Conservation (phyloP, 2,797 vertebrate species). For the Hemitrygon akajei region DNA sequence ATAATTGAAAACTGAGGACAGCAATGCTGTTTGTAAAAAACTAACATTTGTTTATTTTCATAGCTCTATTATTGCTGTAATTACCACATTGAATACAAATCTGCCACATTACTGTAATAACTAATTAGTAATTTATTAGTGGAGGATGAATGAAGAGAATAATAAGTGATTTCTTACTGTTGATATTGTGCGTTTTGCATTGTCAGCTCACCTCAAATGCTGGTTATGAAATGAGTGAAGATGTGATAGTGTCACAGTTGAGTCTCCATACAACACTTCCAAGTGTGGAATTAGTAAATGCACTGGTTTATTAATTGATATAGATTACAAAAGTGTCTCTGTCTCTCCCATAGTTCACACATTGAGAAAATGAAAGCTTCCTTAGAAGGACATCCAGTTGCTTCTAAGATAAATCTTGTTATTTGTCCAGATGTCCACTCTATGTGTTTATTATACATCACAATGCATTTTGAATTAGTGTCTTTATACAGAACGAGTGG, state of each 20-base stretch:
- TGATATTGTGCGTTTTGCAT: background rate
- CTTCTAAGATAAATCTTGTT: background rate
- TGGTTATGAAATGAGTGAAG: conserved; percentile 14
- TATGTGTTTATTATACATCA: background rate
- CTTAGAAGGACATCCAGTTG: background rate
- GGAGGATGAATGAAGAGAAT: background rate
- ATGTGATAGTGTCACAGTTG: background rate
- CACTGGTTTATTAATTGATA: background rate
- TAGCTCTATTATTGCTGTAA: background rate
- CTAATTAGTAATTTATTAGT: background rate
- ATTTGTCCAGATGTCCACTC: conserved; percentile 4
- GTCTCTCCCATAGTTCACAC: background rate
- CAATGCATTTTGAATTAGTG: background rate
- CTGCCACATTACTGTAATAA: conserved; percentile 17
- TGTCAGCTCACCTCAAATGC: background rate
- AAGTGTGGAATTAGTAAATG: conserved; percentile 2
- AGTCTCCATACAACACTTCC: background rate
- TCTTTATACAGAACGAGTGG: background rate
- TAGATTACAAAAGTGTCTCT: background rate
- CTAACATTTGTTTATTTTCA: background rate
- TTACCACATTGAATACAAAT: conserved; percentile 14
- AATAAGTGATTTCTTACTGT: background rate
- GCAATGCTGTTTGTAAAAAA: background rate
- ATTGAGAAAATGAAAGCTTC: background rate
- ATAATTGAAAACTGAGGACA: background rate